A percentile compares a stretch with the other conserved stretches of the same genome.
These are phyloP conservation scores for Tetramorium simillimum DNA, from an alignment of 1,140 invertebrate genomes.

Conservation along the genomic window DNA sequence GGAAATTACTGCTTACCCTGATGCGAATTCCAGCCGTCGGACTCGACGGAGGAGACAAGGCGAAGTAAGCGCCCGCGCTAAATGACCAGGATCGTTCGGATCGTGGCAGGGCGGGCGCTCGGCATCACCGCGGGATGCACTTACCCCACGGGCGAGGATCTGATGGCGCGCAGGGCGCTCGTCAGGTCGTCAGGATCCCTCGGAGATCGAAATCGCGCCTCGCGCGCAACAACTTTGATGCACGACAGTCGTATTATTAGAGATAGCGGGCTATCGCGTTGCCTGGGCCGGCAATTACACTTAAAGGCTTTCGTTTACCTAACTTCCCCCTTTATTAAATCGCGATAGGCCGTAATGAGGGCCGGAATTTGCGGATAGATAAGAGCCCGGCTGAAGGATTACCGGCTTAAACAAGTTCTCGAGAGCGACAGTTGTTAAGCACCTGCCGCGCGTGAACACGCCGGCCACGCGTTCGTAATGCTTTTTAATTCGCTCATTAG, in stretches of 20 bases:
- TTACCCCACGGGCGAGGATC: conserved; percentile 7
- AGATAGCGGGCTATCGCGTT: conserved; percentile 66
- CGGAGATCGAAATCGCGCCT: conserved; percentile 64
- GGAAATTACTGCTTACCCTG: conserved; percentile 64
- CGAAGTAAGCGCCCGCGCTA: conserved; percentile 8
- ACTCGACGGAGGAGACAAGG: background rate
- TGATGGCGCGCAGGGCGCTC: conserved; percentile 18
- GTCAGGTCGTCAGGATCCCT: conserved; percentile 20
- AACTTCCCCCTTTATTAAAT: conserved; percentile 57
- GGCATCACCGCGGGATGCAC: conserved; percentile 16
- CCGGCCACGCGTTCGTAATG: background rate
- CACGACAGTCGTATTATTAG: conserved; percentile 73
- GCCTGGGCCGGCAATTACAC: conserved; percentile 66
- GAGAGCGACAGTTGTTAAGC: conserved; percentile 49
- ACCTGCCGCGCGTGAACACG: conserved; percentile 10
- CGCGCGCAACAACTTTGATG: conserved; percentile 68
- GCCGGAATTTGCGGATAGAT: conserved; percentile 60
- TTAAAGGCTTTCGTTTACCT: conserved; percentile 60
- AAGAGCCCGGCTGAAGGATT: conserved; percentile 36
- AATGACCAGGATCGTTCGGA: conserved; percentile 28
- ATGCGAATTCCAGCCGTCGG: conserved; percentile 42
- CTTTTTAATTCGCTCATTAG: conserved; percentile 52
- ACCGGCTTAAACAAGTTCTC: conserved; percentile 55
- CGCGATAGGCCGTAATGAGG: conserved; percentile 57
- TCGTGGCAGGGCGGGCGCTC: background rate